These are phyloP conservation scores for Rallus crepitans DNA, from an alignment of 2,797 vertebrate genomes.

Conservation along the genomic window DNA sequence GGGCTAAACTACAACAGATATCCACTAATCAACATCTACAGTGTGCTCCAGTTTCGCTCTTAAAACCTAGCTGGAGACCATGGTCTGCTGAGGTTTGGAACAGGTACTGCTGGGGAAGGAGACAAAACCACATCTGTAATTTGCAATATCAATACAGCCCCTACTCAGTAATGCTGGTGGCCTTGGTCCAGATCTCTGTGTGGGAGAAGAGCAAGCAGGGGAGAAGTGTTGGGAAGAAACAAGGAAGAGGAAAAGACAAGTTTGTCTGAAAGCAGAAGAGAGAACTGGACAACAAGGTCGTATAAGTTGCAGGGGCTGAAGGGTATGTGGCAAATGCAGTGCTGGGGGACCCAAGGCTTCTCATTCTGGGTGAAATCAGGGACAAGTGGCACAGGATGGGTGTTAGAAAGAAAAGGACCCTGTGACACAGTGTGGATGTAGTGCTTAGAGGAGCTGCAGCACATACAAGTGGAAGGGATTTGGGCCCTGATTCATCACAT, in stretches of 20 bases:
- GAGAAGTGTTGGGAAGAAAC: neutral
- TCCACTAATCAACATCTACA: neutral
- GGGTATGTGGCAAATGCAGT: neutral
- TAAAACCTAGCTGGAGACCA: neutral
- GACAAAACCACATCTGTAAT: neutral
- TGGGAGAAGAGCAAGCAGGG: neutral
- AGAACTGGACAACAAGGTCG: neutral
- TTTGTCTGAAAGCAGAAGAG: neutral
- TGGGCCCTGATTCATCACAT: neutral
- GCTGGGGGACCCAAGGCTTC: rapidly evolving
- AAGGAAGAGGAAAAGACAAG: neutral
- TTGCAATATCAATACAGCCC: neutral
- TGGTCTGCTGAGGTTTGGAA: neutral
- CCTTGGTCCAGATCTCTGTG: neutral
- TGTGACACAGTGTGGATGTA: rapidly evolving
- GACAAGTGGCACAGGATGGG: neutral
- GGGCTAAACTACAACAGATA: neutral
- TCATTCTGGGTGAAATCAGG: neutral
- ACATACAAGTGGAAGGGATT: neutral
- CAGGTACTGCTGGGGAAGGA: neutral
- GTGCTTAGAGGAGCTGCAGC: neutral
- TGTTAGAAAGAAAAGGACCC: neutral
- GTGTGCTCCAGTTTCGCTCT: neutral
- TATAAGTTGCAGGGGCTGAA: neutral
- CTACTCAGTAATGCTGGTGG: neutral